Percentiles rank a stretch among this genome's conserved stretches.
These are phyloP conservation scores for Luscinia luscinia DNA, from an alignment of 2,797 vertebrate species.

Conservation along the genomic window DNA sequence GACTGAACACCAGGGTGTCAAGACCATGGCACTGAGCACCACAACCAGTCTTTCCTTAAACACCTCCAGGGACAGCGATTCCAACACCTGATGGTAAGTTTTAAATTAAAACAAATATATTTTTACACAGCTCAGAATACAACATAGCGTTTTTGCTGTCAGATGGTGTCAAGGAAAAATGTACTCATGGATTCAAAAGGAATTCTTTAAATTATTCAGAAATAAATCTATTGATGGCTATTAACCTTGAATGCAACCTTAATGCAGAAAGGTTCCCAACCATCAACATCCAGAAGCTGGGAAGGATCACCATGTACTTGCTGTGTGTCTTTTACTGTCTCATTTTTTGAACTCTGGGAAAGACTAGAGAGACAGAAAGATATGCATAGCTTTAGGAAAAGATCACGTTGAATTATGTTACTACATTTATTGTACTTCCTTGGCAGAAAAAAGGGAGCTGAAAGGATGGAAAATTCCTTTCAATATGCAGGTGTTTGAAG, in stretches of 20 bases:
- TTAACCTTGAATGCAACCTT: not conserved
- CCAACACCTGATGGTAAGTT: not conserved
- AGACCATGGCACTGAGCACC: not conserved
- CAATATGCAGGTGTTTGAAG: slow-evolving; percentile 43
- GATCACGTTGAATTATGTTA: not conserved
- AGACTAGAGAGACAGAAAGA: not conserved
- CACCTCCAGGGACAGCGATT: not conserved
- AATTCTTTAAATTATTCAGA: not conserved
- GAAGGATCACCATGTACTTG: not conserved
- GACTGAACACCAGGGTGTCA: not conserved
- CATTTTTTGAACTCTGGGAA: not conserved
- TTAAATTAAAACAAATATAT: not conserved
- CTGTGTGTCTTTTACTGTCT: not conserved
- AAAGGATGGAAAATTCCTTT: slow-evolving; percentile 67
- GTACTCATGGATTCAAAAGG: not conserved
- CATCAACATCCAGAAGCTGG: not conserved
- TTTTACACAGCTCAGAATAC: not conserved
- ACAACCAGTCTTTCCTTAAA: not conserved
- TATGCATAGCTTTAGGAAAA: slow-evolving; percentile 10
- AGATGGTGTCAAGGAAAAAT: not conserved
- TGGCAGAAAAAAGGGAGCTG: slow-evolving; percentile 48
- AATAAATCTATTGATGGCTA: not conserved
- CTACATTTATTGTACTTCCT: slow-evolving; percentile 46
- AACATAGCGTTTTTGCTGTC: not conserved
- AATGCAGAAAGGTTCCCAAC: not conserved